Evolutionary conservation across 2,797 vertebrate genomes (phyloP), one percentile per base, ranked within the genome.

Genomic region (Lophotriccus pileatus): DNA sequence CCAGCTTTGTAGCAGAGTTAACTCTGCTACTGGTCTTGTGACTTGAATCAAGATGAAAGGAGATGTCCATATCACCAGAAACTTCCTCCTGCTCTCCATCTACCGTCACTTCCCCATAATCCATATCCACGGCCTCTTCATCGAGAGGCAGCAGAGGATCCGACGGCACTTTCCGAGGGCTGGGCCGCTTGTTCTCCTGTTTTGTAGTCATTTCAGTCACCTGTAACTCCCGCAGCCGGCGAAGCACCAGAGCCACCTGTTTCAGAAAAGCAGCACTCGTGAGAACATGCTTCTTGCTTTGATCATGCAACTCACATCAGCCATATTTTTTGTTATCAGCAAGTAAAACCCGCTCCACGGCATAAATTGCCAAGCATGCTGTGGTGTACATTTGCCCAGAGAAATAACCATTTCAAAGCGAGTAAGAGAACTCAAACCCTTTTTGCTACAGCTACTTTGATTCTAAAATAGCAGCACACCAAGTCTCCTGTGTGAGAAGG

Each of bases 181-280:
- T 99, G 11, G 98, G 98, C 20, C 99, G 98, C 95, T 98, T 99
- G 81, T 97, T 98, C 94, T 99, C 99, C 84, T 98, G 98, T 85
- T 98, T 98, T 72, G 95, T 98, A 85, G 98, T 98, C 50, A 98
- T 97, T 90, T 99, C 99, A 80, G 98, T 98, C 62, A 99, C 98
- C 97, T 99, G 99, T 25, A 99, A 97, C 92, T 99, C 99, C 73
- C 99, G 98, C 27, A 99, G 94, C 32, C 99, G 98, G 81, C 99
- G 99, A 95, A 99, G 98, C 97, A 99, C 99, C 96, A 99, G 98
- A 83, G 99, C 99, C 77, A 99, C 99, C 99, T 99, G 95, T 50
- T 87, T 83, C 53, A 96, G 23, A 96, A 78, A 85, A 86, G 46
- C 55, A 90, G 43, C 43, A 69, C 59, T n/a, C 70, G 10, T 64